A percentile compares a stretch with the other conserved stretches of the same genome.
Conservation (phyloP, 2,797 vertebrate species). For the Falco concolor region DNA sequence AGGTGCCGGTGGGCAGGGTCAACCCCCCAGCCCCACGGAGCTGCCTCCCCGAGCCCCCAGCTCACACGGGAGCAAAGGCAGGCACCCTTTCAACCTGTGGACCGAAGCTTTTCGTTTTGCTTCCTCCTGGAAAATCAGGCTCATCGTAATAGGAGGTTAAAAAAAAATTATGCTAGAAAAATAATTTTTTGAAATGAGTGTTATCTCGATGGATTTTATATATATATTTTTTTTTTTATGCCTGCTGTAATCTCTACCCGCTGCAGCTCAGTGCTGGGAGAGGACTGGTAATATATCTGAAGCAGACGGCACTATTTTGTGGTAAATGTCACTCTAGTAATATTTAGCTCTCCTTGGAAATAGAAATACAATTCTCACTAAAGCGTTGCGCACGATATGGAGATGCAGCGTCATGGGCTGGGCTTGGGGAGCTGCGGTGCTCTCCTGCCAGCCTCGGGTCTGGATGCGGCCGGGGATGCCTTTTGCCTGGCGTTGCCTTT, state of each 20-base stretch:
- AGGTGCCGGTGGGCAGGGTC: neutral
- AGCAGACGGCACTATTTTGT: neutral
- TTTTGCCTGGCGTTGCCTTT: neutral
- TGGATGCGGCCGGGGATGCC: neutral
- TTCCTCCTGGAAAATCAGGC: neutral
- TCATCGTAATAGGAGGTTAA: neutral
- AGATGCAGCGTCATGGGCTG: neutral
- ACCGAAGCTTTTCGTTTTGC: neutral
- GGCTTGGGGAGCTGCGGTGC: neutral
- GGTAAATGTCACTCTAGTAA: neutral
- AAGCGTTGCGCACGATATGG: fast-evolving
- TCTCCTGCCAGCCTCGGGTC: neutral
- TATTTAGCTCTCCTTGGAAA: neutral
- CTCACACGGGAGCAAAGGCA: neutral
- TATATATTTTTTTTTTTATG: neutral
- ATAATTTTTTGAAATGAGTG: neutral
- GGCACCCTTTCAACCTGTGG: fast-evolving
- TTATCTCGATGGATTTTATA: neutral
- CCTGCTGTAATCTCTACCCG: neutral
- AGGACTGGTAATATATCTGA: neutral
- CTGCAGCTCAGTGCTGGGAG: neutral
- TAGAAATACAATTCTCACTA: neutral
- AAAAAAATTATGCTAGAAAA: neutral
- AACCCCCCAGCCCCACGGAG: neutral
- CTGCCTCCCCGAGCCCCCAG: neutral